These are phyloP conservation scores for Pinna nobilis DNA, from an alignment of 1,140 invertebrate genomes.

Conservation along the genomic window DNA sequence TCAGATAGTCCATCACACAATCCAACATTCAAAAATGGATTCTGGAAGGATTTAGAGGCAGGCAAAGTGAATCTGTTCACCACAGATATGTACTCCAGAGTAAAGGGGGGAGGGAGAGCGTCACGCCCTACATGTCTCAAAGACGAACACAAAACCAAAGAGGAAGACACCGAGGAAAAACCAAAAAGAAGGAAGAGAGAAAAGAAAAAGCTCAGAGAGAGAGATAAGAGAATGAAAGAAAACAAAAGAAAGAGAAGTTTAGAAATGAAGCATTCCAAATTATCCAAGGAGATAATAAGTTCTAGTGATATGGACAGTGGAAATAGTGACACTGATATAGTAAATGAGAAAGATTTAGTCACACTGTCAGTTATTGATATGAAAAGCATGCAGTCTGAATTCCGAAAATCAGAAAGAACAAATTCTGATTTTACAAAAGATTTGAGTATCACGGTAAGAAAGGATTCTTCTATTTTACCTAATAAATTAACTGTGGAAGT, in stretches of 20 bases:
- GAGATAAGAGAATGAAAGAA: background rate
- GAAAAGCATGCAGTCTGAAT: too few relatives aligned
- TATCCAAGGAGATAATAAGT: background rate
- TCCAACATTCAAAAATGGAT: slow-evolving; percentile 65
- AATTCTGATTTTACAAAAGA: too few relatives aligned
- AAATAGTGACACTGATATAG: slow-evolving; percentile 5
- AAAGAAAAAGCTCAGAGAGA: slow-evolving; percentile 9
- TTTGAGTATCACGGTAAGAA: too few relatives aligned
- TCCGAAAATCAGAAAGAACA: too few relatives aligned
- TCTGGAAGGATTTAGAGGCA: slow-evolving; percentile 72
- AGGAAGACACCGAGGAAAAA: background rate
- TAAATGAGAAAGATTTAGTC: too few relatives aligned
- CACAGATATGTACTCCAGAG: slow-evolving; percentile 70
- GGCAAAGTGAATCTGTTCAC: slow-evolving; percentile 66
- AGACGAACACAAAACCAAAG: slow-evolving; percentile 22
- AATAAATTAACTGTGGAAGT: too few relatives aligned
- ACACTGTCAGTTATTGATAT: too few relatives aligned
- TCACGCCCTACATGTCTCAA: slow-evolving; percentile 41
- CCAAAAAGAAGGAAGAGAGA: slow-evolving; percentile 17
- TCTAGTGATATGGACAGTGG: background rate
- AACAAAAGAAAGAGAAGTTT: slow-evolving; percentile 6
- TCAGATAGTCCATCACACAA: slow-evolving; percentile 23
- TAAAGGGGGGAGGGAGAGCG: slow-evolving; percentile 55
- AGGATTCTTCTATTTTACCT: too few relatives aligned
- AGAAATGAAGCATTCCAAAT: slow-evolving; percentile 3